Base-by-base conservation (phyloP, 2,797 vertebrate genomes). In the Takifugu rubripes region DNA sequence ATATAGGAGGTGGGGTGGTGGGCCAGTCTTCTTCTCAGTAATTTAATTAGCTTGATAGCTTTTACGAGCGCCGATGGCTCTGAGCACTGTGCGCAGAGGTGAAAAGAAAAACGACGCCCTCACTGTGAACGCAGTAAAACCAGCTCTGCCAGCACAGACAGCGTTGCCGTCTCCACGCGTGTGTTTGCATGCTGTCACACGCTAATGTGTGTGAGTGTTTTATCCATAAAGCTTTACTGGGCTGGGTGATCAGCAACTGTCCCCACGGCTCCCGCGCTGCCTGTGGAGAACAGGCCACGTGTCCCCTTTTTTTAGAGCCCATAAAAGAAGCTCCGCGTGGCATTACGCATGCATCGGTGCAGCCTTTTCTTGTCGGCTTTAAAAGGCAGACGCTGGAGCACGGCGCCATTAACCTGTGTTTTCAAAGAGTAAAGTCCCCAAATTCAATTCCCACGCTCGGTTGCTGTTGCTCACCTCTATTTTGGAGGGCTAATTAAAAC, bases 311-410 rank as follows among this genome's bases (percentile, higher is more conserved):
- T 88, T 83, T 84, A 83, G 77, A 81, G 79, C 5, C 71, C 61
- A 82, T 86, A 82, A 82, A 81, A 75, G 56, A 69, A 59, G 59
- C 54, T 51, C 33, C 25, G 46, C 61, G 4, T 74, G 64, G 48
- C 66, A 72, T 84, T 72, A 82, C 65, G 74, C 72, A 84, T 81
- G 84, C 84, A 86, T 82, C 70, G 75, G 62, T 5, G 51, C 61
- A 44, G 52, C 47, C 21, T 47, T 56, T 72, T 46, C 17, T 46
- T n/a, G 47, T 57, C 5, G 36, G 55, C 69, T 78, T 64, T 62
- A 70, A 77, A 64, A 54, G 59, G 33, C 15, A 25, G 54, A 66
- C 57, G 51, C 50, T 7, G n/a, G 46, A 63, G 61, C 56, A 25
- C 52, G 57, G 54, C 14, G 55, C 59, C 1, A 54, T 65, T 66